phyloP scores from a whole-genome alignment of 2,888 invertebrate genomes.

The Euplexia lucipara region DNA sequence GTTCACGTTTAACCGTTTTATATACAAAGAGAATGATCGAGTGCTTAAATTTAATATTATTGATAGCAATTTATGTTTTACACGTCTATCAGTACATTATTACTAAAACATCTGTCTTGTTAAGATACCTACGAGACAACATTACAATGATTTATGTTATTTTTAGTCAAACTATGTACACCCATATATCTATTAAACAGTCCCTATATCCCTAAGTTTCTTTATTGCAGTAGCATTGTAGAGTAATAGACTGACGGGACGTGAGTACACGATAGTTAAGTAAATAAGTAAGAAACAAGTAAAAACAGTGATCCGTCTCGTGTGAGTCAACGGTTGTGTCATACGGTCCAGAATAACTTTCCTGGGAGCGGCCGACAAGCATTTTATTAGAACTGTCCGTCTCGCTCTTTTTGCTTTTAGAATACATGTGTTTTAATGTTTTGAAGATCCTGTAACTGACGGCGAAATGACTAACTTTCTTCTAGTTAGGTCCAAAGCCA shows the following conservation, averaged over 20 bases:
- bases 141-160: not conserved
- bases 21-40: slow-evolving; percentile 8
- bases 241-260: not conserved
- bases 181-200: no score
- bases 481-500: slow-evolving; percentile 1
- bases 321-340: slow-evolving; percentile 78
- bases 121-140: no score
- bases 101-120: not conserved
- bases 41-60: not conserved
- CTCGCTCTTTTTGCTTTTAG: slow-evolving; percentile 47
- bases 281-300: slow-evolving; percentile 40
- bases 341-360: slow-evolving; percentile 74
- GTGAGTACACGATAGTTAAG: slow-evolving; percentile 13
- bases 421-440: slow-evolving; percentile 55
- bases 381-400: slow-evolving; percentile 45
- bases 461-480: not conserved
- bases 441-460: slow-evolving; percentile 25
- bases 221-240: no score
- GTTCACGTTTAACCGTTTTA: not conserved
- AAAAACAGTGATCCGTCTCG: slow-evolving; percentile 32
- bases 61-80: slow-evolving; percentile 9
- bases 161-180: not conserved
- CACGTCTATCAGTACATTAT: slow-evolving; percentile 11
- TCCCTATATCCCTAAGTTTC: no score
- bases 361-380: slow-evolving; percentile 52